Evolutionary conservation across 2,888 invertebrate genomes (phyloP).

Genomic region (Cabera pusaria): DNA sequence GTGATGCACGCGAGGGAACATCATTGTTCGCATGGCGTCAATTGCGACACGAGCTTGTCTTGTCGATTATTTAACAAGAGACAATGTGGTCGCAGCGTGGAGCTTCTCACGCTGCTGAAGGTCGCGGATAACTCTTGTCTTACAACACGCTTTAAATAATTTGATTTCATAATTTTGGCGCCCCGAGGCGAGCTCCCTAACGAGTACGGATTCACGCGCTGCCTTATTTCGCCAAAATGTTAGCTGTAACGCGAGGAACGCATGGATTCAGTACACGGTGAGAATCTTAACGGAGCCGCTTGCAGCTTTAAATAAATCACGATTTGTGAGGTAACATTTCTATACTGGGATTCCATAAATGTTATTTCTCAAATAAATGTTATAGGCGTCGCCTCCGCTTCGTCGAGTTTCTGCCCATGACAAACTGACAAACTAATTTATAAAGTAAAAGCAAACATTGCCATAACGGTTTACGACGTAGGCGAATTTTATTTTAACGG

Average conservation of each 20-base stretch:
- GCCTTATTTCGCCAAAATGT: slow-evolving; percentile 22
- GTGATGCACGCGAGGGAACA: slow-evolving; percentile 56
- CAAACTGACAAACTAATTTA: no score
- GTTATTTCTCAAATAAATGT: no score
- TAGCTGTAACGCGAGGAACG: slow-evolving; percentile 2
- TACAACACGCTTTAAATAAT: slow-evolving; percentile 79
- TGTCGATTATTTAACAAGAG: slow-evolving; percentile 78
- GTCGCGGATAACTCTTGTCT: slow-evolving; percentile 72
- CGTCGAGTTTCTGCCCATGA: no score
- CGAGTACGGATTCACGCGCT: slow-evolving; percentile 32
- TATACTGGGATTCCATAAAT: neutral
- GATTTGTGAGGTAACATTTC: slow-evolving; percentile 6
- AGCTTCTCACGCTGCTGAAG: slow-evolving; percentile 79
- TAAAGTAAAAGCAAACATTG: no score
- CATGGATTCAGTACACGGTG: neutral
- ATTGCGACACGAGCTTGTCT: slow-evolving; percentile 65
- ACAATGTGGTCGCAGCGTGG: slow-evolving; percentile 72
- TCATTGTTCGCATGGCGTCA: slow-evolving; percentile 50
- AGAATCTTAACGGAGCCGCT: neutral
- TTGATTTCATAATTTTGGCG: slow-evolving; percentile 73
- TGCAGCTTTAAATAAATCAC: slow-evolving; percentile 7
- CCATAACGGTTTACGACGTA: no score
- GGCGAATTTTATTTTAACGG: no score
- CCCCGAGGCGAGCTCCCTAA: slow-evolving; percentile 56
- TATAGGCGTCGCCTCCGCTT: no score